Percentiles rank a stretch among this genome's conserved stretches.
phyloP scores from a whole-genome alignment of 2,888 invertebrate species.

The Tridacna crocea region DNA sequence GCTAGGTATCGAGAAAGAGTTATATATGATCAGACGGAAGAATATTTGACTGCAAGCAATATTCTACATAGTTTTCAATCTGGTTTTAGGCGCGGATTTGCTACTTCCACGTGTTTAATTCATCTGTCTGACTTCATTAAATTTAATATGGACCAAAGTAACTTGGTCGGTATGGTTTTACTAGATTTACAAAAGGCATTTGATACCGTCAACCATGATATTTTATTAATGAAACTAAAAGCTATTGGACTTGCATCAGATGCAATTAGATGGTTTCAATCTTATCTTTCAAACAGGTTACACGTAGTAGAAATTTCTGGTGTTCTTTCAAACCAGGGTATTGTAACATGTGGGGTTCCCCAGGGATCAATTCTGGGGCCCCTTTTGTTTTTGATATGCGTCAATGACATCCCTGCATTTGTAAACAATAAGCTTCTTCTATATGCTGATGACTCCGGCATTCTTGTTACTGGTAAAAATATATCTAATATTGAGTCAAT shows the following conservation, averaged over 20 bases:
- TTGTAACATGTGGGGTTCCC: not conserved
- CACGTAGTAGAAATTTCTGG: not conserved
- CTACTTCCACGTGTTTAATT: not conserved
- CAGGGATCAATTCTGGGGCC: conserved; percentile 2
- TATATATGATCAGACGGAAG: conserved; percentile 29
- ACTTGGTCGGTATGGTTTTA: not conserved
- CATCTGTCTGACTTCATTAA: conserved; percentile 7
- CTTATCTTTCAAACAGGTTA: conserved; percentile 3
- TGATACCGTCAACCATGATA: conserved; percentile 8
- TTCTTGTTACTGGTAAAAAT: conserved; percentile 1
- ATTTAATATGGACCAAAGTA: not conserved
- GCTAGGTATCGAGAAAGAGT: conserved; percentile 27
- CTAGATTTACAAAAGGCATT: conserved; percentile 6
- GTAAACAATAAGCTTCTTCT: not conserved
- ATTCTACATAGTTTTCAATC: conserved; percentile 2
- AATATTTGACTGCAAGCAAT: conserved; percentile 6
- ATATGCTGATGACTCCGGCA: conserved; percentile 5
- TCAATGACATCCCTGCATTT: conserved; percentile 8
- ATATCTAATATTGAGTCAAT: not conserved
- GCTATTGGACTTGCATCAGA: not conserved
- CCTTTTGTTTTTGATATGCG: not conserved
- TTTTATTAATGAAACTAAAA: conserved; percentile 4
- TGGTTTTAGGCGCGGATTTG: conserved; percentile 6
- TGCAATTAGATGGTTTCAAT: conserved; percentile 1
- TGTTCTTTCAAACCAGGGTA: not conserved